These are phyloP conservation scores for Plagodis pulveraria DNA, from an alignment of 2,888 invertebrate genomes.

Conservation along the genomic window DNA sequence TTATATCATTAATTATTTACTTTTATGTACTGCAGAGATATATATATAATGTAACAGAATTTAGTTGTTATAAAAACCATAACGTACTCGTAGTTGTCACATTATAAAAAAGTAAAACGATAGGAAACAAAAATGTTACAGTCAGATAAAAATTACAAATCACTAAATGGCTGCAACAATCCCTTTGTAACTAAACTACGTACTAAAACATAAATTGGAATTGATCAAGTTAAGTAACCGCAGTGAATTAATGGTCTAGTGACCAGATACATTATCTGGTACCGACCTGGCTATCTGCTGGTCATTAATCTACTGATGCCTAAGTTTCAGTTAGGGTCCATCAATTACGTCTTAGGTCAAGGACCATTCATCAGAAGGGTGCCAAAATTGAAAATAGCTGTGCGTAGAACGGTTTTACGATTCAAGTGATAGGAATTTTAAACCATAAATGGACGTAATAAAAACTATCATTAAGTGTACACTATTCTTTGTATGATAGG, in stretches of 20 bases:
- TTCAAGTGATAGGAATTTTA: too few relatives aligned
- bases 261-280: slow-evolving; percentile 80
- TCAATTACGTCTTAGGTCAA: slow-evolving; percentile 70
- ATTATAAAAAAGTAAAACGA: too few relatives aligned
- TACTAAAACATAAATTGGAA: slow-evolving; percentile 57
- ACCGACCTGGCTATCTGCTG: slow-evolving; percentile 71
- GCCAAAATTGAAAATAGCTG: slow-evolving; percentile 42
- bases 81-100: too few relatives aligned
- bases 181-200: slow-evolving; percentile 30
- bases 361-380: slow-evolving; percentile 60
- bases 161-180: background rate
- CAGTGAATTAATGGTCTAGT: slow-evolving; percentile 72
- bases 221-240: slow-evolving; percentile 79
- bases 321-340: slow-evolving; percentile 69
- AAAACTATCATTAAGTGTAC: too few relatives aligned
- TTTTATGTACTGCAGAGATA: too few relatives aligned
- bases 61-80: too few relatives aligned
- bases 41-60: too few relatives aligned
- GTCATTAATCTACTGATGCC: slow-evolving; percentile 79
- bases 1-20: too few relatives aligned
- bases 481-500: too few relatives aligned
- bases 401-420: background rate
- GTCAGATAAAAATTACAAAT: too few relatives aligned
- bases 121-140: too few relatives aligned
- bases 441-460: too few relatives aligned